These are phyloP conservation scores for Azorinus chamasolen DNA, from an alignment of 2,888 invertebrate species.

Conservation along the genomic window DNA sequence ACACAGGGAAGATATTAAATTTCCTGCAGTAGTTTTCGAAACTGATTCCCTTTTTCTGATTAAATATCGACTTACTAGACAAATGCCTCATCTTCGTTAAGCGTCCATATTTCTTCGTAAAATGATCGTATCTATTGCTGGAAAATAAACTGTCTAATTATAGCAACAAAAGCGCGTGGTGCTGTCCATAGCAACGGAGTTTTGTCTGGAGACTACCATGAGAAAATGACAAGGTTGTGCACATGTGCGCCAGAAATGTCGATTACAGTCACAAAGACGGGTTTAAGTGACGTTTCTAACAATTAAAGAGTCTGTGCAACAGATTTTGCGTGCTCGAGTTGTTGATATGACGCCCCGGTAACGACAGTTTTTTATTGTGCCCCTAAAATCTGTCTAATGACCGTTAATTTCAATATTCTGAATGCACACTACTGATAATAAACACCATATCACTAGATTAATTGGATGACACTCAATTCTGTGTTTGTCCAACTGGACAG, in stretches of 20 bases:
- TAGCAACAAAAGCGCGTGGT: conserved; percentile 8
- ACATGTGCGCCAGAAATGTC: conserved; percentile 1
- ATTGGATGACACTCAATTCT: too few species aligned
- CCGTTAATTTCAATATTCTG: conserved; percentile 1
- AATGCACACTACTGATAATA: too few species aligned
- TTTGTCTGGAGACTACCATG: conserved; percentile 2
- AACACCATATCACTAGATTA: too few species aligned
- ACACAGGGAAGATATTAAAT: too few species aligned
- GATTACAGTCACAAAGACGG: background rate
- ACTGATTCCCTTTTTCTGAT: too few species aligned
- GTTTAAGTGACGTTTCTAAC: conserved; percentile 31
- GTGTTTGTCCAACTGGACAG: too few species aligned
- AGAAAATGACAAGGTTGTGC: conserved; percentile 8
- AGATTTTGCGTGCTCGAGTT: conserved; percentile 1
- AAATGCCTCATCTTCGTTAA: too few species aligned
- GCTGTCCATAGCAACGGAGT: conserved; percentile 1
- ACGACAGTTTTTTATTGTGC: conserved; percentile 4
- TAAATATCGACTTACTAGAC: too few species aligned
- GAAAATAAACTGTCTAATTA: background rate
- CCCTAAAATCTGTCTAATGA: background rate
- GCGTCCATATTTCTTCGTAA: too few species aligned
- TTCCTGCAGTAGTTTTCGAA: too few species aligned
- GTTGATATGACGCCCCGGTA: conserved; percentile 23
- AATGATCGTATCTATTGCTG: too few species aligned
- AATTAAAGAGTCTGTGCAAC: conserved; percentile 25